These are phyloP conservation scores for Choristoneura fumiferana DNA, from an alignment of 1,140 invertebrate genomes.

Conservation along the genomic window DNA sequence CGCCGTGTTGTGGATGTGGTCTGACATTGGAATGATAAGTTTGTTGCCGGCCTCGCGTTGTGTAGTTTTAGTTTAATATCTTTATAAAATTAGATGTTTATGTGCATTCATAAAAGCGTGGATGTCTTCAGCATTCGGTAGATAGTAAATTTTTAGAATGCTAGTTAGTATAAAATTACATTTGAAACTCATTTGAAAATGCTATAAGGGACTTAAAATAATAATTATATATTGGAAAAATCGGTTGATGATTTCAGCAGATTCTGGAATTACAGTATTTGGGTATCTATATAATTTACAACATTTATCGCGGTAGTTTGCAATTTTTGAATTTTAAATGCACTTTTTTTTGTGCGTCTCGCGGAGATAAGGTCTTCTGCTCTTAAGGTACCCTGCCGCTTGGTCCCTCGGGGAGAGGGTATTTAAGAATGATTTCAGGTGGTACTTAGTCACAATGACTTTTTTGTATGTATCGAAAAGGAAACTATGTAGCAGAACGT, in stretches of 20 bases:
- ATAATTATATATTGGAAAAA: not conserved
- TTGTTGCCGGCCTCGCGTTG: slow-evolving; percentile 53
- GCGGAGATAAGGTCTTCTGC: not conserved
- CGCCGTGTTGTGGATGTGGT: not conserved
- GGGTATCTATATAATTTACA: slow-evolving; percentile 32
- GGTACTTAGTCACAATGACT: too few relatives aligned
- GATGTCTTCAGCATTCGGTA: slow-evolving; percentile 70
- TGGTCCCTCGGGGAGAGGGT: not conserved
- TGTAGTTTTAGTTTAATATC: slow-evolving; percentile 70
- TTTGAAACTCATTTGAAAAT: slow-evolving; percentile 50
- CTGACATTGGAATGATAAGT: slow-evolving; percentile 43
- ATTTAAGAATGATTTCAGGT: not conserved
- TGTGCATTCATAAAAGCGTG: slow-evolving; percentile 62
- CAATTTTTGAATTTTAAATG: slow-evolving; percentile 57
- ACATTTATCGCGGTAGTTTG: slow-evolving; percentile 34
- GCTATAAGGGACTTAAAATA: slow-evolving; percentile 25
- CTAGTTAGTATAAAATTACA: slow-evolving; percentile 75
- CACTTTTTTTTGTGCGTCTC: slow-evolving; percentile 48
- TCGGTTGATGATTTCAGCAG: not conserved
- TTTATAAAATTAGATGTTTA: slow-evolving; percentile 70
- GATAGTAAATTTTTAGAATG: slow-evolving; percentile 76
- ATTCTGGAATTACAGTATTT: slow-evolving; percentile 19
- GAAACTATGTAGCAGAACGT: too few relatives aligned
- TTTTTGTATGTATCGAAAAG: too few relatives aligned
- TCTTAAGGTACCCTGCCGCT: not conserved